These are phyloP conservation scores for Caenorhabditis uteleia DNA, from an alignment of 2,888 invertebrate genomes.

Conservation along the genomic window DNA sequence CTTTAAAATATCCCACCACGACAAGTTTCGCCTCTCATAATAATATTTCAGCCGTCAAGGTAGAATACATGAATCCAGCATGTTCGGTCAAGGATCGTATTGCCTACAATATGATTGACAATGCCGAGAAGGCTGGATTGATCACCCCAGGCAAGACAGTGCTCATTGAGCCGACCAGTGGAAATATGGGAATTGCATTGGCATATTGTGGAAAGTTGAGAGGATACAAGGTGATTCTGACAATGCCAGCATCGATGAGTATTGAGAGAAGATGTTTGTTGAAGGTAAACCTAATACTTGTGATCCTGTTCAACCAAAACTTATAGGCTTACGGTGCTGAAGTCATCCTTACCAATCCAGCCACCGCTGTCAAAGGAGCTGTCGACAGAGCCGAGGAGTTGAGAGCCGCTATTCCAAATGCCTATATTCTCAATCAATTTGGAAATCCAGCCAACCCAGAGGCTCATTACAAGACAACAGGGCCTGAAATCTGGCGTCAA, in stretches of 20 bases:
- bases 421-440: slow-evolving; percentile 57
- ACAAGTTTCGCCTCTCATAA: not conserved
- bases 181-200: slow-evolving; percentile 68
- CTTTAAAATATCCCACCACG: not conserved
- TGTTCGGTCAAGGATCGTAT: slow-evolving; percentile 67
- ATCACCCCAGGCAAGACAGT: slow-evolving; percentile 60
- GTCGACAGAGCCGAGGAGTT: slow-evolving; percentile 54
- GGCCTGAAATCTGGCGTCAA: slow-evolving; percentile 69
- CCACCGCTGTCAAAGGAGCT: slow-evolving; percentile 58
- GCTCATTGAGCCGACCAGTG: slow-evolving; percentile 62
- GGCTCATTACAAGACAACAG: slow-evolving; percentile 67
- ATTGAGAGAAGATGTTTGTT: slow-evolving; percentile 61
- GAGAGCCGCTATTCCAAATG: slow-evolving; percentile 51
- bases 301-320: slow-evolving; percentile 1
- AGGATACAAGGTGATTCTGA: slow-evolving; percentile 64
- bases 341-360: slow-evolving; percentile 62
- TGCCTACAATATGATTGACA: slow-evolving; percentile 63
- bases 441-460: slow-evolving; percentile 63
- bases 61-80: slow-evolving; percentile 68
- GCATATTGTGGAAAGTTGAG: slow-evolving; percentile 48
- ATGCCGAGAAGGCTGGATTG: slow-evolving; percentile 55
- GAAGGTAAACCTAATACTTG: too few species aligned
- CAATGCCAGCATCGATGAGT: slow-evolving; percentile 67
- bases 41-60: slow-evolving; percentile 58
- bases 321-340: too few species aligned